Evolutionary conservation across 2,888 invertebrate species (phyloP).

Genomic region (Bembecia ichneumoniformis): DNA sequence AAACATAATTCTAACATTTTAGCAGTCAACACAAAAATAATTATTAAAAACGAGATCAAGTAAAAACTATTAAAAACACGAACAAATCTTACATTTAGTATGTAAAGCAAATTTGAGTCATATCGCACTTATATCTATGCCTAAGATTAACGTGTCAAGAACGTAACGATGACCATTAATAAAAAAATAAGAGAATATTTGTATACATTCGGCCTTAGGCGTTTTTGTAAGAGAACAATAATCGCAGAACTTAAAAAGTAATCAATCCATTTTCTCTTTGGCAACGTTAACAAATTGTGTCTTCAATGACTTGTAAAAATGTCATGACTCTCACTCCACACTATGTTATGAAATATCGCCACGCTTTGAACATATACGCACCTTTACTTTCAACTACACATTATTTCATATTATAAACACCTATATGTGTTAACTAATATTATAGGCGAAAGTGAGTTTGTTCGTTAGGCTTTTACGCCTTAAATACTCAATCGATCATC

Average conservation of each 20-base stretch:
- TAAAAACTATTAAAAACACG: too few species aligned
- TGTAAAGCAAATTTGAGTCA: neutral
- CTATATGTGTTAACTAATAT: too few species aligned
- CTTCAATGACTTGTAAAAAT: slow-evolving; percentile 63
- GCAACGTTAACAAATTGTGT: slow-evolving; percentile 59
- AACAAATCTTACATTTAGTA: too few species aligned
- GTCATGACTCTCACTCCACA: slow-evolving; percentile 44
- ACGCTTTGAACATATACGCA: slow-evolving; percentile 20
- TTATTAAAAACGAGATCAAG: too few species aligned
- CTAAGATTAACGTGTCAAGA: slow-evolving; percentile 20
- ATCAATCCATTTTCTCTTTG: slow-evolving; percentile 65
- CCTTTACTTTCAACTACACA: slow-evolving; percentile 27
- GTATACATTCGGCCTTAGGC: slow-evolving; percentile 42
- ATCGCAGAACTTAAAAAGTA: slow-evolving; percentile 67
- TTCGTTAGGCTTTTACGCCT: too few species aligned
- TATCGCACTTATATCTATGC: neutral
- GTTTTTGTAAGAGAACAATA: slow-evolving; percentile 43
- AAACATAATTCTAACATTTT: too few species aligned
- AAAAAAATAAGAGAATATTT: slow-evolving; percentile 36
- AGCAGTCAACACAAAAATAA: too few species aligned
- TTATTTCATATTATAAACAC: too few species aligned
- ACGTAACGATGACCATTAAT: slow-evolving; percentile 52
- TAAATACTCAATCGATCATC: too few species aligned
- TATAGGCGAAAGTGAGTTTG: too few species aligned
- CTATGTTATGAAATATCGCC: slow-evolving; percentile 48